Evolutionary conservation across 2,113 vertebrate genomes (phyloP).

Genomic region (Octodon degus): DNA sequence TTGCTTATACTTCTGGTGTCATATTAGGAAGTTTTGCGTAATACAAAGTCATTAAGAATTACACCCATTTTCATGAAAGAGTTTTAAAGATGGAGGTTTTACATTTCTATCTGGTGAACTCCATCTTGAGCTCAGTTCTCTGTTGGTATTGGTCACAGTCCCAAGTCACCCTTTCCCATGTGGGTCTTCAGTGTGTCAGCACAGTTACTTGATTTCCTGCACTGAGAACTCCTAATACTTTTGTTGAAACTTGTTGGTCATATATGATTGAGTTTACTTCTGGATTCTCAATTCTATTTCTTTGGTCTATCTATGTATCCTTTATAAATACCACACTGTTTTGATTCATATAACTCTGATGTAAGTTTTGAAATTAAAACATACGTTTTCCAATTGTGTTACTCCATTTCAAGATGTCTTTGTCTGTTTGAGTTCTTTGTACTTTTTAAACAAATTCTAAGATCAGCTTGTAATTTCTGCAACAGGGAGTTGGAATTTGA

Average conservation of each 20-base stretch:
- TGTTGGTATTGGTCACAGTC: background rate
- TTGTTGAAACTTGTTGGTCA: background rate
- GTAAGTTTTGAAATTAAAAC: background rate
- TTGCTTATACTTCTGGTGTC: too few relatives aligned
- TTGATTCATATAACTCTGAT: background rate
- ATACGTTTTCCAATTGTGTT: background rate
- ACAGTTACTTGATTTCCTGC: background rate
- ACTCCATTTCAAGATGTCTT: background rate
- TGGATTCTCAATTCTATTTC: background rate
- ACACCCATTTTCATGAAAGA: background rate
- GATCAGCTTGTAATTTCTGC: background rate
- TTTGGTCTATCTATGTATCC: background rate
- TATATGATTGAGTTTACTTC: background rate
- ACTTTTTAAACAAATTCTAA: background rate
- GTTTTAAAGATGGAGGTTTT: background rate
- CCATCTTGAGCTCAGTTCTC: background rate
- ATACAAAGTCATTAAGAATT: background rate
- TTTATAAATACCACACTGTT: background rate
- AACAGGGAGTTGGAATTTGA: constrained; percentile 31
- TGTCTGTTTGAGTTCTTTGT: background rate
- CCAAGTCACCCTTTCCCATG: background rate
- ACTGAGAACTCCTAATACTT: background rate
- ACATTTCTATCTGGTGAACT: background rate
- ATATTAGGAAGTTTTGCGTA: constrained; percentile 10
- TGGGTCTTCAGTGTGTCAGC: background rate